A percentile compares a stretch with the other conserved stretches of the same genome.
phyloP scores from a whole-genome alignment of 2,113 vertebrate species.

The Thermophis baileyi region DNA sequence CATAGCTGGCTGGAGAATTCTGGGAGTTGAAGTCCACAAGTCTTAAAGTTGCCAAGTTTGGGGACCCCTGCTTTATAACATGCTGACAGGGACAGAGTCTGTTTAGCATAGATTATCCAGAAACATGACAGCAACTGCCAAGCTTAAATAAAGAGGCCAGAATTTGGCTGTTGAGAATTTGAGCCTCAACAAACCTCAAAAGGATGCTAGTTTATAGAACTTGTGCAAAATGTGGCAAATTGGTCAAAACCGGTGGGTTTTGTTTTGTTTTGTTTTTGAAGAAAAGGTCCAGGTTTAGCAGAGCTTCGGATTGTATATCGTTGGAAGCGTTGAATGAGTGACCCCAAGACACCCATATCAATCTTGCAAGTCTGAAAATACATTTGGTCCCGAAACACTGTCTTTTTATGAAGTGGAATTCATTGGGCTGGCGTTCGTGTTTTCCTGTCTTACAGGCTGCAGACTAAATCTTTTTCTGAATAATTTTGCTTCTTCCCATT shows the following conservation, averaged over 20 bases:
- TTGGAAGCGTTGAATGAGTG: not conserved
- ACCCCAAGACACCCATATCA: no score
- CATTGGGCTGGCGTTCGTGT: not conserved
- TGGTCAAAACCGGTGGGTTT: not conserved
- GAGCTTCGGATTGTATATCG: not conserved
- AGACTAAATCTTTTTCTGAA: conserved; percentile 6
- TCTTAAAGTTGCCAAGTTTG: no score
- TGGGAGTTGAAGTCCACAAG: no score
- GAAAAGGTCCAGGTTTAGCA: no score
- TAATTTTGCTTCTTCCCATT: not conserved
- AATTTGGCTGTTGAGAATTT: not conserved
- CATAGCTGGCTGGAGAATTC: no score
- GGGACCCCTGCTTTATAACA: not conserved
- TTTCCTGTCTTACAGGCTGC: not conserved
- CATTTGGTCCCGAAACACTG: not conserved
- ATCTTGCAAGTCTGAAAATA: no score
- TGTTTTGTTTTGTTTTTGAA: no score
- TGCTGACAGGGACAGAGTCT: not conserved
- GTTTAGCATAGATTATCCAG: accelerated
- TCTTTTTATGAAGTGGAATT: accelerated
- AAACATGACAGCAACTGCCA: not conserved
- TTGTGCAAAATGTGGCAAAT: accelerated
- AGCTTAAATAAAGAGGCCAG: not conserved
- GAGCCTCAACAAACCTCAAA: accelerated
- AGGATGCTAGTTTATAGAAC: accelerated